Percentiles rank a stretch among this genome's conserved stretches.
These are phyloP conservation scores for Chirona hameri DNA, from an alignment of 2,888 invertebrate species.

Conservation along the genomic window DNA sequence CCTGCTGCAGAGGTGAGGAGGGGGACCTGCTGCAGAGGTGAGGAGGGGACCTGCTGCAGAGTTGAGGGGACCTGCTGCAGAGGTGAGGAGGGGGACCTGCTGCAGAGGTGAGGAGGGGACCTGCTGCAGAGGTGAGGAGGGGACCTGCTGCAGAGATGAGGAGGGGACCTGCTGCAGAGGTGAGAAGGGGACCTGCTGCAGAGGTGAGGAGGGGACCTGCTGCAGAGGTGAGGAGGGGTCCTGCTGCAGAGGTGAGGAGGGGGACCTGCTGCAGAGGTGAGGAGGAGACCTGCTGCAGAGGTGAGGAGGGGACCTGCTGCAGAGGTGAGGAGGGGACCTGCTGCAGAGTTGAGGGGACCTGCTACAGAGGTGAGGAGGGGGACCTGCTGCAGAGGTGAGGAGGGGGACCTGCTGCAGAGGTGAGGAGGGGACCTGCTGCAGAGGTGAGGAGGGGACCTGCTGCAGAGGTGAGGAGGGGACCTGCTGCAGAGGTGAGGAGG, in stretches of 20 bases:
- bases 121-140: slow-evolving; percentile 42
- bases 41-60: slow-evolving; percentile 42
- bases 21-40: slow-evolving; percentile 43
- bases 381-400: slow-evolving; percentile 42
- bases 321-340: slow-evolving; percentile 42
- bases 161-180: slow-evolving; percentile 43
- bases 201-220: slow-evolving; percentile 41
- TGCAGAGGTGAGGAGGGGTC: slow-evolving; percentile 42
- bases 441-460: slow-evolving; percentile 41
- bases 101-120: slow-evolving; percentile 42
- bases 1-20: slow-evolving; percentile 42
- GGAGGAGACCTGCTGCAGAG: slow-evolving; percentile 43
- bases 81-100: slow-evolving; percentile 42
- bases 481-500: slow-evolving; percentile 42
- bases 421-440: slow-evolving; percentile 42
- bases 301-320: slow-evolving; percentile 42
- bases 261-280: slow-evolving; percentile 43
- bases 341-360: slow-evolving; percentile 42
- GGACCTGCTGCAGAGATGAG: slow-evolving; percentile 42
- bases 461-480: slow-evolving; percentile 42
- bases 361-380: slow-evolving; percentile 41
- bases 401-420: slow-evolving; percentile 43
- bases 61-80: slow-evolving; percentile 42
- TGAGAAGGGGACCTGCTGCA: slow-evolving; percentile 42
- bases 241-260: slow-evolving; percentile 42